Evolutionary conservation across 2,113 vertebrate genomes (phyloP).

Genomic region (Prochilodus magdalenae): DNA sequence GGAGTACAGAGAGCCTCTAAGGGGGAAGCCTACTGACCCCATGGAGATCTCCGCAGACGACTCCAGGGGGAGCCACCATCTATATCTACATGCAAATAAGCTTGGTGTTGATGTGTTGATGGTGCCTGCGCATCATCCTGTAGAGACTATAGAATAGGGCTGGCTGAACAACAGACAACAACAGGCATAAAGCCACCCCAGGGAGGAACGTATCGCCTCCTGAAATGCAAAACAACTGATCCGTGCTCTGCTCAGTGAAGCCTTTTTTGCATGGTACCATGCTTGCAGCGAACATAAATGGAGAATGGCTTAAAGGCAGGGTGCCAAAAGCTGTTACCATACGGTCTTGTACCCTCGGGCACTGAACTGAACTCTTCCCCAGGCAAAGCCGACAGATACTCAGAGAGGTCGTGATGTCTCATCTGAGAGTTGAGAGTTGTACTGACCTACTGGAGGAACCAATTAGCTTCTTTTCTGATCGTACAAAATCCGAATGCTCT

Average conservation of each 20-base stretch:
- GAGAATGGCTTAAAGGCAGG: background rate
- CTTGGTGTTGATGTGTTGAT: background rate
- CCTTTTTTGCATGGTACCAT: background rate
- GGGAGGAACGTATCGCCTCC: too few relatives aligned
- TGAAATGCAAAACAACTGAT: background rate
- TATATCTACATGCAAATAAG: background rate
- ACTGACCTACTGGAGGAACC: background rate
- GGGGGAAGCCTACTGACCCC: background rate
- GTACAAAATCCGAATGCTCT: too few relatives aligned
- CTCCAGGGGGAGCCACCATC: background rate
- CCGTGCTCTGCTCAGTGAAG: background rate
- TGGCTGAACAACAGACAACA: too few relatives aligned
- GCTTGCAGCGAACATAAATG: background rate
- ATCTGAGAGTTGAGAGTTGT: background rate
- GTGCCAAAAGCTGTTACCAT: slow-evolving; percentile 1
- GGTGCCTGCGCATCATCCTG: background rate
- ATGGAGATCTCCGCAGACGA: too few relatives aligned
- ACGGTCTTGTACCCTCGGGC: slow-evolving; percentile 7
- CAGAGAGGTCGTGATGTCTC: background rate
- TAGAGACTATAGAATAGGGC: too few relatives aligned
- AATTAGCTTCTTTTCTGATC: too few relatives aligned
- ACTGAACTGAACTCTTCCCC: slow-evolving; percentile 6
- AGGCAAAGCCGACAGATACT: background rate
- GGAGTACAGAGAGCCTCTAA: background rate
- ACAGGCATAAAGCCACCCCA: too few relatives aligned